Conservation (phyloP, 2,113 vertebrate species). For the Bubalus kerabau region DNA sequence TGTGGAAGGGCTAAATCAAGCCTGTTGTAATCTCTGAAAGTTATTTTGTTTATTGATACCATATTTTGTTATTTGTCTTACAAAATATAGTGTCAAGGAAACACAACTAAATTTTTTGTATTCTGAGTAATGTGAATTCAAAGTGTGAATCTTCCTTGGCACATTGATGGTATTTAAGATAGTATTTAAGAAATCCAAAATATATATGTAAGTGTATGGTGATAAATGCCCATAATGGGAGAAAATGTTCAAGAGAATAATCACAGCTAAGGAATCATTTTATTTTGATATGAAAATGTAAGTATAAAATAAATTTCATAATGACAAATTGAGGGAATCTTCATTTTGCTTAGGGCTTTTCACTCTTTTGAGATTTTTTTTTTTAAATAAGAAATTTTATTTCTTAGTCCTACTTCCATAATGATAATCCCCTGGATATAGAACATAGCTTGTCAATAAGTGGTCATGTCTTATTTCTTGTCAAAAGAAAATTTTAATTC, state of each 20-base stretch:
- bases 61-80: conserved; percentile 18
- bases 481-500: conserved; percentile 2
- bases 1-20: background rate
- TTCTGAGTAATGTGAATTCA: background rate
- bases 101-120: background rate
- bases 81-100: background rate
- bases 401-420: background rate
- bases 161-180: background rate
- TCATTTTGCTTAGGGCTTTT: background rate
- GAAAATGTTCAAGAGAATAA: background rate
- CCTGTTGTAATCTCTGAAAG: background rate
- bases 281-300: conserved; percentile 24
- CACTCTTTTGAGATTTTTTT: background rate
- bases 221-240: background rate
- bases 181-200: background rate
- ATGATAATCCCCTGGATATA: background rate
- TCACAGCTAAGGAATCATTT: background rate
- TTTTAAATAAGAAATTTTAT: background rate
- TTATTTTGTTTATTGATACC: background rate
- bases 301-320: background rate
- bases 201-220: background rate
- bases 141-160: background rate
- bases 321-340: background rate
- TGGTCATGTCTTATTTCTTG: background rate
- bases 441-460: background rate